Evolutionary conservation across 2,888 invertebrate genomes (phyloP), one percentile per base, ranked within the genome.

Genomic region (Melolontha melolontha): DNA sequence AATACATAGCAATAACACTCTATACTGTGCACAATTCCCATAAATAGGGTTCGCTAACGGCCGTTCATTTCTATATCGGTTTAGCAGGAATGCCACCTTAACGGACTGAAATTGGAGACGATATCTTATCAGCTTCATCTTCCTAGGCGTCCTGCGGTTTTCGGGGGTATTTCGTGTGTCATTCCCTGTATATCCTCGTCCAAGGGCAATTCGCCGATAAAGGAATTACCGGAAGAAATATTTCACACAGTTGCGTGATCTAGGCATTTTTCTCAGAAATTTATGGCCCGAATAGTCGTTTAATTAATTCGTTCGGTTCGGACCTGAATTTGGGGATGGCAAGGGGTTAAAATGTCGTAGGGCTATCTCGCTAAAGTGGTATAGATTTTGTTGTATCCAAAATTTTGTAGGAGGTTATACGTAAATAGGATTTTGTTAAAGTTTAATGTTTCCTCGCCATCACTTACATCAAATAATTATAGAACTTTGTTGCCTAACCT

Each of bases 31-130:
- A 10, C 2, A 6, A 22, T 16, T 11, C 49, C 12, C 49, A 22
- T 49, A 49, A 22, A 44, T n/a, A n/a, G 5, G 44, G 8, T 17
- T 22, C 22, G 11, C 49, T 49, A 49, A 11, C 49, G 49, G 49
- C 10, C 22, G 22, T 49, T 11, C 17, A 49, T 49, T 49, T 17
- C 49, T 49, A 49, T 49, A 49, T 17, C 49, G 49, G 49, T 49
- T 49, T 49, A 49, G 17, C 17, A 49, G 49, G 22, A 49, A 49
- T 22, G 16, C 49, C 55, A 68, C 59, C 68, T 65, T 68, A 64
- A 68, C 64, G 55, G 64, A 68, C 40, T 65, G 64, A 64, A 68
- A 68, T 68, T 68, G 65, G 54, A 47, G 62, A 22, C 49, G 49
- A 49, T 49, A 49, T 49, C 49, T 49, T 49, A 49, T 49, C 49